Conservation (phyloP, 1,140 invertebrate species). For the Popillia japonica region DNA sequence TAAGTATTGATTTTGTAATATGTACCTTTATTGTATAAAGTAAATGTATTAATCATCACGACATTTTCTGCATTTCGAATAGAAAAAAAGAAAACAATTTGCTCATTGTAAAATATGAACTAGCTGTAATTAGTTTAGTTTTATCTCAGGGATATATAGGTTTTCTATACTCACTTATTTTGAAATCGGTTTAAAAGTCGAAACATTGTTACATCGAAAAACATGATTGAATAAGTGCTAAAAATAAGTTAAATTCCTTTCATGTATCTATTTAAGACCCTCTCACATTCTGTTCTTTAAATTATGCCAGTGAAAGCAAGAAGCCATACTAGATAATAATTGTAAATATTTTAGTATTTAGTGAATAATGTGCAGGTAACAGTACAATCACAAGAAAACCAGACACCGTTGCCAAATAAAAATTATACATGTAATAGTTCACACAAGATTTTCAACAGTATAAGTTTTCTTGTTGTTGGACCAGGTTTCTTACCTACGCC, state of each 20-base stretch:
- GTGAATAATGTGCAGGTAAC: background rate
- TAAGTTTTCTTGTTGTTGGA: conserved; percentile 9
- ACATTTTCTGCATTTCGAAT: background rate
- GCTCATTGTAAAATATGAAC: conserved; percentile 15
- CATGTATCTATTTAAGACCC: background rate
- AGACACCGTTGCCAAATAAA: background rate
- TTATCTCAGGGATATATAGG: conserved; percentile 22
- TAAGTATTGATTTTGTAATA: background rate
- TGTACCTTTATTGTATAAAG: background rate
- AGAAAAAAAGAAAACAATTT: background rate
- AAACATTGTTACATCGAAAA: background rate
- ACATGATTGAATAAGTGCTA: conserved; percentile 1
- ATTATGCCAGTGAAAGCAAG: conserved; percentile 21
- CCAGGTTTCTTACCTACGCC: background rate
- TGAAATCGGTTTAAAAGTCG: background rate
- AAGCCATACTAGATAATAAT: conserved; percentile 26
- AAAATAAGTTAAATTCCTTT: background rate
- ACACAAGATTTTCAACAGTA: background rate
- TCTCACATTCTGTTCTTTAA: background rate
- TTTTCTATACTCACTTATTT: conserved; percentile 30
- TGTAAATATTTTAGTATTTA: conserved; percentile 4
- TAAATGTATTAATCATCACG: background rate
- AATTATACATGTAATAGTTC: background rate
- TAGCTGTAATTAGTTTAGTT: conserved; percentile 17
- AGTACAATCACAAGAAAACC: background rate